Percentiles rank a stretch among this genome's conserved stretches.
Evolutionary conservation across 2,888 invertebrate species (phyloP).

Genomic region (Pterostichus niger): DNA sequence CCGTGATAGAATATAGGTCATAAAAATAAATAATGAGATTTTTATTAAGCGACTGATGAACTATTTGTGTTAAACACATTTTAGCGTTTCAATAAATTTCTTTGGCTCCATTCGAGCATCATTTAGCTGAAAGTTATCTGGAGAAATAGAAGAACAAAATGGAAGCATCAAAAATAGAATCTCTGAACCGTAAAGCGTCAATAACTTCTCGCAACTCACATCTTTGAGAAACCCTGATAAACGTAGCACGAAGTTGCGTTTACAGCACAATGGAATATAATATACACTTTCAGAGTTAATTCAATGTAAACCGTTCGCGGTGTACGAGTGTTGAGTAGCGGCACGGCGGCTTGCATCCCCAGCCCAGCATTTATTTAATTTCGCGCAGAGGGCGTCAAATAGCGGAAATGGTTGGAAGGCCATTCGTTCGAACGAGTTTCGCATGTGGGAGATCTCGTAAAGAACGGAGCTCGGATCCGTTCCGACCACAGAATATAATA

Average conservation of each 20-base stretch:
- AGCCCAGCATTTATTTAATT: constrained; percentile 43
- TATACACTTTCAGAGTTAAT: constrained; percentile 47
- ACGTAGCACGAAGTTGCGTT: neutral
- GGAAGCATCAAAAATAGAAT: constrained; percentile 10
- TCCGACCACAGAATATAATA: constrained; percentile 69
- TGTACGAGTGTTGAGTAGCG: no score
- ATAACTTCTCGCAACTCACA: neutral
- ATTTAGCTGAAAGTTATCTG: constrained; percentile 12
- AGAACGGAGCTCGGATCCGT: constrained; percentile 65
- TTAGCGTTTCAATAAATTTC: neutral
- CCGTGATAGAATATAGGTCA: no score
- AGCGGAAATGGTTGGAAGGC: constrained; percentile 5
- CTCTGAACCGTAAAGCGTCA: constrained; percentile 5
- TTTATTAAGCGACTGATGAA: no score
- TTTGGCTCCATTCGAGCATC: constrained; percentile 2
- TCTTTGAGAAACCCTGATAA: constrained; percentile 44
- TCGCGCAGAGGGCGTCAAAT: constrained; percentile 4
- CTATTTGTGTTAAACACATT: no score
- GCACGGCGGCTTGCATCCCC: no score
- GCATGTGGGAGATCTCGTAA: no score
- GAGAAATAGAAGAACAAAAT: neutral
- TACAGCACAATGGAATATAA: constrained; percentile 44
- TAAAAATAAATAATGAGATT: no score
- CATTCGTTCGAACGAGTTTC: no score
- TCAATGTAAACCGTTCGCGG: constrained; percentile 46